Base-by-base conservation (phyloP, 1,140 invertebrate species). In the Caenorhabditis remanei region DNA sequence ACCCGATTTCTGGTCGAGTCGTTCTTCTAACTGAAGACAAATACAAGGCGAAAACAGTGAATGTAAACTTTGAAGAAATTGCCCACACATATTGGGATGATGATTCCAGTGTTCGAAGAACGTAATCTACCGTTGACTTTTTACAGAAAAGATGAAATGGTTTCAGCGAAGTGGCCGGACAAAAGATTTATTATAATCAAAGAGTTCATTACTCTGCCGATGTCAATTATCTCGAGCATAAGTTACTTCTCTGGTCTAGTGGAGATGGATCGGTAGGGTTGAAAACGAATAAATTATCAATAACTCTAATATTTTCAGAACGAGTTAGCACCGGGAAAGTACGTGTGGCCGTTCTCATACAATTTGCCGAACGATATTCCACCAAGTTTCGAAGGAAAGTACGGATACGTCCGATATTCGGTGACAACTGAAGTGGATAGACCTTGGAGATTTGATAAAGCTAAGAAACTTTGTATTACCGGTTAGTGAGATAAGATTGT, bases 391-490 rank as follows among this genome's bases (percentile, higher is more conserved):
- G 83, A 84, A 4, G 55, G 55, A 11, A 63, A 50, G 13, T 84
- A 84, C 24, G 83, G 83, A 11, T 84, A 53, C 14, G 40, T 84
- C 5, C 19, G 83, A 43, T 84, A 84, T 13, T 48, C 41, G 32
- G 58, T 84, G 19, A 58, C 14, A 21, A 53, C 58, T 8, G 83
- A 84, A 63, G 83, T 84, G 19, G 83, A 84, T 41, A 40, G 83
- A 41, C 83, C 83, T n/a, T 84, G 83, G 83, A 41, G 83, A 41
- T 58, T 84, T 46, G 58, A 84, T 50, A 84, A 84, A 32, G 55
- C 55, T 19, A 61, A 63, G n/a, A 58, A 61, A 16, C 41, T 48
- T 9, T 53, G 55, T 19, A 61, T 84, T 24, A 84, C 83, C 21
- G 83, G 83, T 84, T 2, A 24, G 21, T 11, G 5, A 53, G 2